These are phyloP conservation scores for Brachyalestes nurse DNA, from an alignment of 2,797 vertebrate species.

Conservation along the genomic window DNA sequence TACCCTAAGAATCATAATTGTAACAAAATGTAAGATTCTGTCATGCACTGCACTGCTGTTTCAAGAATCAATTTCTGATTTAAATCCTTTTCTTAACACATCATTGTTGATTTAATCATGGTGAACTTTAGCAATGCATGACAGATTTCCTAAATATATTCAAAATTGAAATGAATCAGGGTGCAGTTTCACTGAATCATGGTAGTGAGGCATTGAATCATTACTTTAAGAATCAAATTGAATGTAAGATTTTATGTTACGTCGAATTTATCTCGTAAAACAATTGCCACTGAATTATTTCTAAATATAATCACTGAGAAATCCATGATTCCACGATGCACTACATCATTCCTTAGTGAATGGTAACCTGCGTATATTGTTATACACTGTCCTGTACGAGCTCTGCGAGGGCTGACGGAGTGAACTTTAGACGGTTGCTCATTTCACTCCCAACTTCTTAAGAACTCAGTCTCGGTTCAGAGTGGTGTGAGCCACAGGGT, in stretches of 20 bases:
- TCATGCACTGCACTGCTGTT: not conserved
- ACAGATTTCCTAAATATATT: not conserved
- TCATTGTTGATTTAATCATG: not conserved
- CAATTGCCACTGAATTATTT: too few relatives aligned
- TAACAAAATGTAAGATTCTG: not conserved
- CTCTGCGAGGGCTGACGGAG: not conserved
- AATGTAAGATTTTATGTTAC: too few relatives aligned
- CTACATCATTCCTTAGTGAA: too few relatives aligned
- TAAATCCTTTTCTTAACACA: not conserved
- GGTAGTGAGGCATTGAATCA: too few relatives aligned
- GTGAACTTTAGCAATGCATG: not conserved
- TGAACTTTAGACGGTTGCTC: not conserved
- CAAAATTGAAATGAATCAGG: too few relatives aligned
- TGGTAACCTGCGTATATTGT: too few relatives aligned
- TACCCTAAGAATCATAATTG: not conserved
- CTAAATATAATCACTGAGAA: too few relatives aligned
- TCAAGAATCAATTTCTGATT: not conserved
- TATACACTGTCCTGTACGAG: too few relatives aligned
- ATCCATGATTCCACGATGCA: too few relatives aligned
- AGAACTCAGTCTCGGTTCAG: not conserved
- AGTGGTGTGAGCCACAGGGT: not conserved
- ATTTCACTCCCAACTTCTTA: conserved; percentile 7
- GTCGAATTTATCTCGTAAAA: too few relatives aligned
- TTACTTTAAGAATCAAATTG: too few relatives aligned
- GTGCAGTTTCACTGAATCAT: not conserved